Percentiles rank a stretch among this genome's conserved stretches.
Evolutionary conservation across 1,140 invertebrate species (phyloP).

Genomic region (Chelonus insularis): DNA sequence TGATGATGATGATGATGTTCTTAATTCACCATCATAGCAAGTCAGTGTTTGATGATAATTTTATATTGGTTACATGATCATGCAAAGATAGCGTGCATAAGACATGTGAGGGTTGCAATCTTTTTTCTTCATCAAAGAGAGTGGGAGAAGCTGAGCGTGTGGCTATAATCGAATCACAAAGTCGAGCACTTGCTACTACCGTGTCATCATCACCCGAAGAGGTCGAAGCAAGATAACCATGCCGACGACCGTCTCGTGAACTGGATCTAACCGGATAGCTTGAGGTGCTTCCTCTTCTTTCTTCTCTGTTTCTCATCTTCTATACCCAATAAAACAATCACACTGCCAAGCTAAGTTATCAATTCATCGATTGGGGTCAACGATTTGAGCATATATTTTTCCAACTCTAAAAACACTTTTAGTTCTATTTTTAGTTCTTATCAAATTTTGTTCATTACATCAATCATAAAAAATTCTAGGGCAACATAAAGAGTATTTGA

Average conservation of each 20-base stretch:
- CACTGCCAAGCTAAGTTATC: not conserved
- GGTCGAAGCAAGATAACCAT: slow-evolving; percentile 10
- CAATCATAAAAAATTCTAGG: no score
- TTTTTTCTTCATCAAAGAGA: not conserved
- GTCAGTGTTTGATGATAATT: not conserved
- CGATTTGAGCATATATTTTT: not conserved
- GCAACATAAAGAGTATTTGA: no score
- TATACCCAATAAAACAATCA: not conserved
- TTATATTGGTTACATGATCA: not conserved
- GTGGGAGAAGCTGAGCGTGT: not conserved
- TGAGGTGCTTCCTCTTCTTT: not conserved
- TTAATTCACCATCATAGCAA: no score
- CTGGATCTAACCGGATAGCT: not conserved
- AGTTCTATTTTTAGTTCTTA: not conserved
- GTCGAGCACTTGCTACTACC: slow-evolving; percentile 2
- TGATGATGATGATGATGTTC: no score
- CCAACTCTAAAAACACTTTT: not conserved
- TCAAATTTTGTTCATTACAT: no score
- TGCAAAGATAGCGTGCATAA: not conserved
- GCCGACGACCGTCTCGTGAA: slow-evolving; percentile 12
- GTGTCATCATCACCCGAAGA: not conserved
- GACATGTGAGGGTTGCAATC: not conserved
- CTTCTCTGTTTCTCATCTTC: not conserved
- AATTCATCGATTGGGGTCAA: slow-evolving; percentile 7
- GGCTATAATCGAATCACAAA: not conserved